phyloP scores from a whole-genome alignment of 1,140 invertebrate genomes.

The Episyrphus balteatus region DNA sequence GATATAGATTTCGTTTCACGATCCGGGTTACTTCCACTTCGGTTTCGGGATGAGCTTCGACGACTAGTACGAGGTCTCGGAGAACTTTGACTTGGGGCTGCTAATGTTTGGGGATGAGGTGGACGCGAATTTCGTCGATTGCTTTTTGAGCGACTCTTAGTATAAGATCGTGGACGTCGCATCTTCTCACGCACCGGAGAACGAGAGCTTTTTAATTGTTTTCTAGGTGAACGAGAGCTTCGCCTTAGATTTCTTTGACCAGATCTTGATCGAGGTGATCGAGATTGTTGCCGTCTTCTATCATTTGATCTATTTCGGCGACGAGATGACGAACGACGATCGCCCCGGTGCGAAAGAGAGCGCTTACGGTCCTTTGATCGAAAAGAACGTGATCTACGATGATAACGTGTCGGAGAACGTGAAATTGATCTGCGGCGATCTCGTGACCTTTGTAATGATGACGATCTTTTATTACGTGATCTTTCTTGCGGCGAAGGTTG shows the following conservation, averaged over 20 bases:
- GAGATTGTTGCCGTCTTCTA: background rate
- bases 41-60: too few species aligned
- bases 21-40: too few species aligned
- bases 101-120: background rate
- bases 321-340: background rate
- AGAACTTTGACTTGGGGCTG: background rate
- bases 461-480: background rate
- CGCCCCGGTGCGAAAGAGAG: too few species aligned
- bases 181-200: background rate
- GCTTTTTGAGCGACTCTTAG: background rate
- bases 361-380: background rate
- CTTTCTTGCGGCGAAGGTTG: background rate
- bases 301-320: background rate
- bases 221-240: background rate
- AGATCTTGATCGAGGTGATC: background rate
- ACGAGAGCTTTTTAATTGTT: background rate
- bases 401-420: background rate
- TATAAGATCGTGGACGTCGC: constrained; percentile 1
- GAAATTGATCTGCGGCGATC: background rate
- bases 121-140: too few species aligned
- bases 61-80: too few species aligned
- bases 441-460: background rate
- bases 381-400: background rate
- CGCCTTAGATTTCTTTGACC: too few species aligned
- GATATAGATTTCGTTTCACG: too few species aligned